A percentile compares a stretch with the other conserved stretches of the same genome.
phyloP scores from a whole-genome alignment of 92 coral and sea anemone species.

The Pocillopora grandis region DNA sequence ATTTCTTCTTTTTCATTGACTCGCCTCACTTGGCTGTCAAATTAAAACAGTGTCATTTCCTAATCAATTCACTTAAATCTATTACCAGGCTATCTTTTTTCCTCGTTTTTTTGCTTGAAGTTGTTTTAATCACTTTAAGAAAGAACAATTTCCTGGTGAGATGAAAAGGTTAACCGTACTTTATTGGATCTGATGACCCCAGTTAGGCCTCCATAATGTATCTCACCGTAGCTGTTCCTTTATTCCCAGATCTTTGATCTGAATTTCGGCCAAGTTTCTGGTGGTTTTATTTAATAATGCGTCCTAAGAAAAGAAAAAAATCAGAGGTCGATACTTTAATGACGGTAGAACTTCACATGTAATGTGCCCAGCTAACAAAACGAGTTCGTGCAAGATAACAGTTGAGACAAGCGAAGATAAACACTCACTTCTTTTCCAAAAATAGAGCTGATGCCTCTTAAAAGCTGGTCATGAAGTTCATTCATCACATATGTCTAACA shows the following conservation, averaged over 20 bases:
- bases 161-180: not conserved
- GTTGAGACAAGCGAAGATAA: not conserved
- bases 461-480: conserved; percentile 75
- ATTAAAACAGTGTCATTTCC: too few species aligned
- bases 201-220: not conserved
- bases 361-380: not conserved
- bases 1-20: too few species aligned
- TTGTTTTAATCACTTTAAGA: too few species aligned
- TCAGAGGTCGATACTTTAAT: not conserved
- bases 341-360: not conserved
- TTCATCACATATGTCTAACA: conserved; percentile 88
- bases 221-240: conserved; percentile 85
- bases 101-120: too few species aligned
- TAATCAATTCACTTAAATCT: too few species aligned
- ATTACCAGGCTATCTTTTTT: too few species aligned
- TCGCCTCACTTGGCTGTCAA: too few species aligned
- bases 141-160: not conserved
- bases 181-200: not conserved
- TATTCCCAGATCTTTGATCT: conserved; percentile 88
- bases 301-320: conserved; percentile 61
- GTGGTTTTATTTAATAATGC: conserved; percentile 89
- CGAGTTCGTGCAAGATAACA: not conserved
- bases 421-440: conserved; percentile 79
- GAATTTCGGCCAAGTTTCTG: conserved; percentile 91
- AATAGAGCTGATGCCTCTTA: conserved; percentile 93